Base-by-base conservation (phyloP, 2,797 vertebrate species). In the Mallotus villosus region DNA sequence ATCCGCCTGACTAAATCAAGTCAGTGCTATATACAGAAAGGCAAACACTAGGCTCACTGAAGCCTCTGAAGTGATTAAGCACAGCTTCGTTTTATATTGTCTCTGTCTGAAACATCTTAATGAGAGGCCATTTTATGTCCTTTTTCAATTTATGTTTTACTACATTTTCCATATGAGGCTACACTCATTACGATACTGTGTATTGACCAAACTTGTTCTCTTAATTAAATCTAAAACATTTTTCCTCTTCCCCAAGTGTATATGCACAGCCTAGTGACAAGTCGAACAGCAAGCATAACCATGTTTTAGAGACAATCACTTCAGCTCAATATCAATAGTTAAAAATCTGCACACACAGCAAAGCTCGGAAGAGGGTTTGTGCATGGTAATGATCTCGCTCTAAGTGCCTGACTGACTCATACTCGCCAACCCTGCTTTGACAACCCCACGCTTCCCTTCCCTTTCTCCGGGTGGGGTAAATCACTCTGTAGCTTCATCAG, bases 381-480 rank as follows among this genome's bases (percentile, higher is more conserved):
- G 83, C 79, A 85, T 88, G 77, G 85, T 89, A 89, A 92, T 87
- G 82, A 86, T 89, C 84, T 86, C 74, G 78, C 84, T 89, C 57
- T 84, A 87, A 88, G 85, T 86, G 82, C 82, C 85, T 79, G 78
- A 85, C 84, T 84, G 86, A 91, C 86, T 91, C 87, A 84, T 84
- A 77, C 82, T 84, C 8, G 70, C 82, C 53, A 78, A 78, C 73
- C 22, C 70, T 53, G 82, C 80, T 85, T 82, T 87, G 86, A 89
- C 87, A 88, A 85, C 74, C 81, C 79, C 88, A 85, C 82, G 83
- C 85, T 87, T 87, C 91, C 82, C 84, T 82, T 85, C 72, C 78
- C 83, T 84, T 84, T 82, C 81, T 78, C 84, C 86, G 89, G 86
- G 87, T 82, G 84, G 86, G 85, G 84, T 86, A 77, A 87, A 89